Evolutionary conservation across 2,888 invertebrate genomes (phyloP).

Genomic region (Lymantria monacha): DNA sequence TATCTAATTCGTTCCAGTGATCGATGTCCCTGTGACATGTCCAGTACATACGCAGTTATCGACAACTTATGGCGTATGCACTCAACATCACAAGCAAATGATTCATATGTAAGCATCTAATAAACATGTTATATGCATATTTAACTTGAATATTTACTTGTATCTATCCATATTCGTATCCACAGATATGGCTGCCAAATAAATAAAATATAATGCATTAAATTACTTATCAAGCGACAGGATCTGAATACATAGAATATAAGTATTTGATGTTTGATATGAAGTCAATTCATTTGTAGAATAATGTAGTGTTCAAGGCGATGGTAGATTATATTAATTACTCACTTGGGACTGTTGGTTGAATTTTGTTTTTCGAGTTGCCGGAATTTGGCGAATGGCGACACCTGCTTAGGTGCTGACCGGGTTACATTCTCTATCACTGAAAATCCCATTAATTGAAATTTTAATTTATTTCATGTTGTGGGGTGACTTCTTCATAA

Average conservation of each 20-base stretch:
- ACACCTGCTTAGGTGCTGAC: conserved; percentile 85
- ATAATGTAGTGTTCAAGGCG: conserved; percentile 1
- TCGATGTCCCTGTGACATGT: conserved; percentile 20
- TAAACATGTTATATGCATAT: conserved; percentile 60
- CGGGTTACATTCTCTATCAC: conserved; percentile 80
- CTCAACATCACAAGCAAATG: conserved; percentile 31
- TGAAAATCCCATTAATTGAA: conserved; percentile 23
- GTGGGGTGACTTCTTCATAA: neutral
- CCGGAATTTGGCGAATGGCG: conserved; percentile 95
- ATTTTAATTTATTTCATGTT: neutral
- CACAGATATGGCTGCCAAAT: conserved; percentile 71
- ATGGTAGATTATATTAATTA: conserved; percentile 13
- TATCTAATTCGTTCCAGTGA: conserved; percentile 24
- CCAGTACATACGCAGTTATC: conserved; percentile 26
- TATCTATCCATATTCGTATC: conserved; percentile 67
- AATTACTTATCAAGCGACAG: conserved; percentile 55
- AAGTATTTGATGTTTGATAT: conserved; percentile 26
- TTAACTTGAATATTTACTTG: conserved; percentile 66
- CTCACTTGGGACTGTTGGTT: conserved; percentile 90
- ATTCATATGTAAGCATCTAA: conserved; percentile 55
- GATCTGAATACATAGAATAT: conserved; percentile 47
- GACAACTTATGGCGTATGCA: conserved; percentile 31
- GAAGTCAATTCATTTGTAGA: conserved; percentile 14
- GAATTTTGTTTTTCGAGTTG: conserved; percentile 95
- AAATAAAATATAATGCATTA: conserved; percentile 65